Conservation (phyloP, 2,797 vertebrate species). For the Falco concolor region DNA sequence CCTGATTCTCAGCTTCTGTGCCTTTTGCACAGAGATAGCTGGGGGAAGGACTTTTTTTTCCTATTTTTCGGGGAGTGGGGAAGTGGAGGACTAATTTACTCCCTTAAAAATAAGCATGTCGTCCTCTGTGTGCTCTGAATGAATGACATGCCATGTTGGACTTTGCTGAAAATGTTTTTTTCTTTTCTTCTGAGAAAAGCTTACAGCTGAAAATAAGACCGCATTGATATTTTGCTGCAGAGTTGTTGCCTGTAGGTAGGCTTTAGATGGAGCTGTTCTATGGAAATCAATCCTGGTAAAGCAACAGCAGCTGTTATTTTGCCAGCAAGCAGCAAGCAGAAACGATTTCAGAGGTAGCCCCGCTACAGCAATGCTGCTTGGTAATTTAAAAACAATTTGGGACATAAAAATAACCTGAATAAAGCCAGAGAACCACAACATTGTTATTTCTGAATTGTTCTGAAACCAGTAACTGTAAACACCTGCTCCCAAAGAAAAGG, state of each 20-base stretch:
- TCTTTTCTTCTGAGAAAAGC: background rate
- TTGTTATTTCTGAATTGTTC: background rate
- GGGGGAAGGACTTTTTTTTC: background rate
- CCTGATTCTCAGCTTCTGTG: background rate
- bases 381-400: slow-evolving; percentile 3
- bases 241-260: slow-evolving; percentile 57
- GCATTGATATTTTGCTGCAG: slow-evolving; percentile 49
- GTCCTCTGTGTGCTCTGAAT: background rate
- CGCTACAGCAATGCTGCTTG: background rate
- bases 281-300: slow-evolving; percentile 46
- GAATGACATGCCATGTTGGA: background rate
- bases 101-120: background rate
- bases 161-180: background rate
- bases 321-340: slow-evolving; percentile 10
- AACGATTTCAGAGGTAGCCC: background rate
- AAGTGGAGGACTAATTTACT: background rate
- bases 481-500: background rate
- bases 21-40: background rate
- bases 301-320: slow-evolving; percentile 47
- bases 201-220: background rate
- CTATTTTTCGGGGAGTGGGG: background rate
- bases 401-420: background rate
- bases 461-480: background rate
- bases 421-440: background rate
- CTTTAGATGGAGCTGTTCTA: slow-evolving; percentile 56